Evolutionary conservation across 1,140 invertebrate genomes (phyloP).

Genomic region (Semibalanus balanoides): DNA sequence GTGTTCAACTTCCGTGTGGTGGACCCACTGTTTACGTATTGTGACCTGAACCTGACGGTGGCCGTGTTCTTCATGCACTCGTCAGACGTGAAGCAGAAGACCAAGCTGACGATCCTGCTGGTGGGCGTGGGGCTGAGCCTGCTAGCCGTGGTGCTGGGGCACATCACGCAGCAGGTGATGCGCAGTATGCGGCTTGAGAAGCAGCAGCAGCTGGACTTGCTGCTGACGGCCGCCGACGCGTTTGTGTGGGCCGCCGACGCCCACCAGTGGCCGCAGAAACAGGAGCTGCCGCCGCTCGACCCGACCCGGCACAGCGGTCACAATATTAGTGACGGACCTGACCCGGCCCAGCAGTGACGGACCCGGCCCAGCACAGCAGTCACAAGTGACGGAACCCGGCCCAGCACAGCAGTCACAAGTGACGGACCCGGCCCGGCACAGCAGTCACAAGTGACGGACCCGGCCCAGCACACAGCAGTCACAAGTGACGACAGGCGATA

Average conservation of each 20-base stretch:
- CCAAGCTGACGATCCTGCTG: background rate
- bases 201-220: background rate
- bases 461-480: too few species aligned
- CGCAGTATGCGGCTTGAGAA: background rate
- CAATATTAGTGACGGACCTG: too few species aligned
- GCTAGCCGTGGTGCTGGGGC: background rate
- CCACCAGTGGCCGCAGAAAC: too few species aligned
- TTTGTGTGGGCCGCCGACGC: background rate
- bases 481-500: too few species aligned
- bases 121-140: background rate
- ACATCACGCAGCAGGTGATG: background rate
- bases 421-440: too few species aligned
- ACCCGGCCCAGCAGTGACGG: too few species aligned
- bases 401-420: too few species aligned
- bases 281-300: too few species aligned
- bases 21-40: background rate
- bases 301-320: too few species aligned
- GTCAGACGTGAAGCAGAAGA: background rate
- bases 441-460: too few species aligned
- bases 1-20: background rate
- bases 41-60: background rate
- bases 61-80: background rate
- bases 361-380: too few species aligned
- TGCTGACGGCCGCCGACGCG: background rate
- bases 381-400: too few species aligned